A percentile compares a stretch with the other conserved stretches of the same genome.
phyloP scores from a whole-genome alignment of 2,888 invertebrate genomes.

The Hirtodrosophila cameraria region DNA sequence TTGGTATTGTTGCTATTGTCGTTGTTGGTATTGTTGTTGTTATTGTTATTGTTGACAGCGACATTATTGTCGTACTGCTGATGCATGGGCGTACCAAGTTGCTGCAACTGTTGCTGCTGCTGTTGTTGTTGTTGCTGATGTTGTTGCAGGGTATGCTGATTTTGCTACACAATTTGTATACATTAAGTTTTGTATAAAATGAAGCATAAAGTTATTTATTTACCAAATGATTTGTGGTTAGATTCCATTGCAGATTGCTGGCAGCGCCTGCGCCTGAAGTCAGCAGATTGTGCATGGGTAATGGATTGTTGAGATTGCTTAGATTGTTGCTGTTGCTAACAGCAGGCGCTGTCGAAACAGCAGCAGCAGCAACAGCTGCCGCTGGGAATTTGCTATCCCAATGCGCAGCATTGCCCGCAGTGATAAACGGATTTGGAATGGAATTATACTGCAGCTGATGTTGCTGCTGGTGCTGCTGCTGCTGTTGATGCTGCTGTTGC shows the following conservation, averaged over 20 bases:
- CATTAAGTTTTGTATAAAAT: not conserved
- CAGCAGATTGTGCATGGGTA: conserved; percentile 73
- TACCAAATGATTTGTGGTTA: conserved; percentile 71
- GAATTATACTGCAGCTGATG: conserved; percentile 61
- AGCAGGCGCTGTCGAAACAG: conserved; percentile 36
- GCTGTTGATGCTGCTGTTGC: conserved; percentile 53
- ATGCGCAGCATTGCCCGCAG: conserved; percentile 45
- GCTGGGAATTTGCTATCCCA: conserved; percentile 72
- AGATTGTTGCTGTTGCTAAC: conserved; percentile 63
- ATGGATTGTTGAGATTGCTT: conserved; percentile 77
- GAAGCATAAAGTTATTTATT: not conserved
- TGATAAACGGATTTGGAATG: conserved; percentile 72
- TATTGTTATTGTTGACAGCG: conserved; percentile 21
- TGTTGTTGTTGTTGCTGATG: conserved; percentile 60
- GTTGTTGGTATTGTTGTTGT: conserved; percentile 23
- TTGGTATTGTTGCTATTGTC: conserved; percentile 48
- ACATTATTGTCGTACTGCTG: conserved; percentile 58
- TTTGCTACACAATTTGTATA: conserved; percentile 44
- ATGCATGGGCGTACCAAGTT: conserved; percentile 60
- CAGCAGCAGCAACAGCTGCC: conserved; percentile 50
- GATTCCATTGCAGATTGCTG: conserved; percentile 73
- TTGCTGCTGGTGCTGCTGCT: conserved; percentile 58
- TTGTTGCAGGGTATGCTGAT: conserved; percentile 65
- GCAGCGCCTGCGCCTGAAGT: conserved; percentile 52
- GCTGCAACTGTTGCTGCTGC: conserved; percentile 61